Base-by-base conservation (phyloP, 2,888 invertebrate genomes). In the Phengaris arion region DNA sequence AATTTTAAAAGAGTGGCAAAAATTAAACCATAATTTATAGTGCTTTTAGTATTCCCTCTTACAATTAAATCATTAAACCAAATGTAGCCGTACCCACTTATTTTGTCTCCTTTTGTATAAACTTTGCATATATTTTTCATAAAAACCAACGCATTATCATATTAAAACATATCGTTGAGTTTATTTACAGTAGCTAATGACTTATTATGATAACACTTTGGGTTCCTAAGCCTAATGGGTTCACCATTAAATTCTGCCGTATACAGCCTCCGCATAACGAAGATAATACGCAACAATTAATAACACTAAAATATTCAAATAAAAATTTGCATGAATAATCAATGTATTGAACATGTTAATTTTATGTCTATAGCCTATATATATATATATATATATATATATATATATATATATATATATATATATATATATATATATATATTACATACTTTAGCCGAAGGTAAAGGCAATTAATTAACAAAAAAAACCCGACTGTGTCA, bases 251-350 rank as follows among this genome's bases (percentile, higher is more conserved):
- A 45, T 51, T 51, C 22, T 15, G 22, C 48, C 70, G 10, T 22
- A 51, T 70, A 70, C 15, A 48, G 69, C 10, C 51, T 1, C 10
- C 48, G 10, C 51, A 15, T 70, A 51, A 51, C 9, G 51, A 64
- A 64, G 64, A 70, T 70, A 70, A 70, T 70, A 48, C 15, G 10
- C 15, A 70, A 12, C 70, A 70, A 70, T 70, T 70, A 48, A 70
- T 70, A 70, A 51, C 48, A 15, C 10, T 51, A n/a, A 51, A 48
- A 70, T 70, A 70, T 51, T 64, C 10, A 51, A 70, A 48, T 77
- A 52, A 68, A 75, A 64, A 68, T 78, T 77, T 77, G 68, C 77
- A 64, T 77, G 77, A 78, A 75, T 12, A 35, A 45, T 45, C 35
- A 64, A 64, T 69, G 46, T 69, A 69, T 69, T 69, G 15, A 48